Evolutionary conservation across 1,140 invertebrate species (phyloP), one percentile per base, ranked within the genome.

Genomic region (Ceratoteleas bidentatus): DNA sequence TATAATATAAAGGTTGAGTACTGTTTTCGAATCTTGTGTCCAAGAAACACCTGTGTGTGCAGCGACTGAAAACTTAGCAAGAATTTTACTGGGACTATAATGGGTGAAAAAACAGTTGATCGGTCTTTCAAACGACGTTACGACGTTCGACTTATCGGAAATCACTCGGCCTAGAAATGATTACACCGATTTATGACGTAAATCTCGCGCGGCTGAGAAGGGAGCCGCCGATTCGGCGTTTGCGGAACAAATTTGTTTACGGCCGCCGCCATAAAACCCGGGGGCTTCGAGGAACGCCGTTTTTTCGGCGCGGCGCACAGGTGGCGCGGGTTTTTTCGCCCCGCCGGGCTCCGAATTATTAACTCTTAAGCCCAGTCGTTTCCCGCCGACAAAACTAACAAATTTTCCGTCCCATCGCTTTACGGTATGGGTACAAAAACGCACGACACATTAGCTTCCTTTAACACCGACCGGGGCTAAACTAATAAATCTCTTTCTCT

Each of bases 241-340:
- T 72, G 56, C 66, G 56, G 54, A 79, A 79, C 76, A 79, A 79
- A 79, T 72, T 66, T 72, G 66, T 79, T 79, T 79, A 79, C 62
- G 15, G 66, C 61, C 66, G 36, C 13, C 13, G 33, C 68, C 68
- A 61, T 79, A 79, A 79, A 79, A 69, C 72, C 47, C 54, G 24
- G 24, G 24, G 24, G 56, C 72, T 79, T 79, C 68, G 72, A 40
- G 62, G 68, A 79, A 79, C 68, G 66, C 34, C 53, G 47, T 79
- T 79, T 79, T 79, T 72, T 9, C 7, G 15, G 13, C 16, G 11
- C 45, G 45, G 32, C 9, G 14, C 14, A 79, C 66, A 79, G 76
- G 68, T 79, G 58, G 54, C 56, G 13, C 7, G 11, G 50, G 64
- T 78, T 70, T 68, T 72, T 66, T 24, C 24, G 24, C 24, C 24